These are phyloP conservation scores for Drosophila nikananu DNA, from an alignment of 1,140 invertebrate genomes.

Conservation along the genomic window DNA sequence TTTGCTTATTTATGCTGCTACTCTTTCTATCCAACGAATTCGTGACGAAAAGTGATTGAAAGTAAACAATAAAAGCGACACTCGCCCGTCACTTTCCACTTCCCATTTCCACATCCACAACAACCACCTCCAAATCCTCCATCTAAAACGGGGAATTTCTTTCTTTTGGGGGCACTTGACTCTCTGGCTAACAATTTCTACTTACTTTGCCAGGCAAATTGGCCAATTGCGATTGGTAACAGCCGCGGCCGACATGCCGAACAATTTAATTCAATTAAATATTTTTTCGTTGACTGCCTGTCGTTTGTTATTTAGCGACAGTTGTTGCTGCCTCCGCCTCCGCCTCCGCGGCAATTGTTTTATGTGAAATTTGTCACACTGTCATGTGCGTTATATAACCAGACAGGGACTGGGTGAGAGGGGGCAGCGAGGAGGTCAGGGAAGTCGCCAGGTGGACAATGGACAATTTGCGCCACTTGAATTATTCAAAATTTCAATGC, in stretches of 20 bases:
- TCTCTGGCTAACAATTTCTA: constrained; percentile 76
- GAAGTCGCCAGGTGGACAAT: constrained; percentile 30
- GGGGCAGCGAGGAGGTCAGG: neutral
- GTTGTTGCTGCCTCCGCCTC: constrained; percentile 48
- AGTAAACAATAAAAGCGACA: constrained; percentile 85
- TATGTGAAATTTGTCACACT: constrained; percentile 83
- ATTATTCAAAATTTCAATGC: constrained; percentile 72
- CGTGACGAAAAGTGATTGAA: constrained; percentile 85
- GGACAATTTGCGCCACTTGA: constrained; percentile 65
- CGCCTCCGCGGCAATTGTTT: constrained; percentile 64
- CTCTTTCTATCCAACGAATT: constrained; percentile 61
- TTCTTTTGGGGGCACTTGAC: constrained; percentile 42
- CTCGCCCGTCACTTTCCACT: constrained; percentile 76
- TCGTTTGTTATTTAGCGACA: constrained; percentile 83
- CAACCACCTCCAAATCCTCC: constrained; percentile 6
- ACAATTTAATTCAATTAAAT: constrained; percentile 85
- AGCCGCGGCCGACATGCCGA: constrained; percentile 68
- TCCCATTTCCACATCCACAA: constrained; percentile 31
- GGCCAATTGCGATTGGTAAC: constrained; percentile 84
- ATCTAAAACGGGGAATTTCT: constrained; percentile 11
- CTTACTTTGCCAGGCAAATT: constrained; percentile 74
- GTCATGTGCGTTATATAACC: constrained; percentile 70
- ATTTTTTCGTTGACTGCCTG: constrained; percentile 80
- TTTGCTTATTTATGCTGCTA: constrained; percentile 63
- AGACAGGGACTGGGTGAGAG: neutral